Percentiles rank a stretch among this genome's conserved stretches.
Conservation (phyloP, 2,888 invertebrate genomes). For the Actias luna region DNA sequence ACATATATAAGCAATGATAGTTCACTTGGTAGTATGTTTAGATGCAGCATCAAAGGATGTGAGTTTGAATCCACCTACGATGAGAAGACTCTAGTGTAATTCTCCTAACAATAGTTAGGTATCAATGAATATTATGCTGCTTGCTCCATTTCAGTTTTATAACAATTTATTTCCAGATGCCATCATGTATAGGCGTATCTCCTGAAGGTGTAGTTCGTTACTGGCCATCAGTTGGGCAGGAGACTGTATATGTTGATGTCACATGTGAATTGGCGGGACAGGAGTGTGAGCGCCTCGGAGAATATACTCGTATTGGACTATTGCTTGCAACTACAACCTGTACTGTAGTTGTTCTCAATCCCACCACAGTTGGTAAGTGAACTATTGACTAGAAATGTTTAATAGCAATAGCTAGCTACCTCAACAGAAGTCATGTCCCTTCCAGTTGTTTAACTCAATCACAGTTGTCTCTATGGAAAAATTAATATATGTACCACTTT, state of each 20-base stretch:
- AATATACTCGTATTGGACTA: slow-evolving; percentile 87
- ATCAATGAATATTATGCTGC: too few relatives aligned
- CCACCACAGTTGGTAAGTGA: slow-evolving; percentile 44
- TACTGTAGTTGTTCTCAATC: slow-evolving; percentile 83
- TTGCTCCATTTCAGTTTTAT: not conserved
- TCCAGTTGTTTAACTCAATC: too few relatives aligned
- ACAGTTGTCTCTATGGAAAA: too few relatives aligned
- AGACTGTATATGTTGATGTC: slow-evolving; percentile 91
- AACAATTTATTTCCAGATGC: slow-evolving; percentile 73
- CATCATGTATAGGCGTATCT: slow-evolving; percentile 94
- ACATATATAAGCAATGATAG: too few relatives aligned
- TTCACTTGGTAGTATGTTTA: too few relatives aligned
- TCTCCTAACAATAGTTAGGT: too few relatives aligned
- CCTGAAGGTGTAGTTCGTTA: slow-evolving; percentile 95
- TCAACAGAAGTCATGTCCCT: too few relatives aligned
- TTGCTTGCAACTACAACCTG: slow-evolving; percentile 96
- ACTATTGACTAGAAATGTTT: not conserved
- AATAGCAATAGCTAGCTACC: too few relatives aligned
- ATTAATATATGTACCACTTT: too few relatives aligned
- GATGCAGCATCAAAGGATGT: too few relatives aligned
- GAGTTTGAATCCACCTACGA: too few relatives aligned
- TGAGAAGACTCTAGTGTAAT: too few relatives aligned
- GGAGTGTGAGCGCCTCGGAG: slow-evolving; percentile 89
- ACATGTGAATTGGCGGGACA: slow-evolving; percentile 93
- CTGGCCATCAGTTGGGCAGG: slow-evolving; percentile 95